A percentile compares a stretch with the other conserved stretches of the same genome.
Evolutionary conservation across 2,888 invertebrate genomes (phyloP).

Genomic region (Dusona sp.): DNA sequence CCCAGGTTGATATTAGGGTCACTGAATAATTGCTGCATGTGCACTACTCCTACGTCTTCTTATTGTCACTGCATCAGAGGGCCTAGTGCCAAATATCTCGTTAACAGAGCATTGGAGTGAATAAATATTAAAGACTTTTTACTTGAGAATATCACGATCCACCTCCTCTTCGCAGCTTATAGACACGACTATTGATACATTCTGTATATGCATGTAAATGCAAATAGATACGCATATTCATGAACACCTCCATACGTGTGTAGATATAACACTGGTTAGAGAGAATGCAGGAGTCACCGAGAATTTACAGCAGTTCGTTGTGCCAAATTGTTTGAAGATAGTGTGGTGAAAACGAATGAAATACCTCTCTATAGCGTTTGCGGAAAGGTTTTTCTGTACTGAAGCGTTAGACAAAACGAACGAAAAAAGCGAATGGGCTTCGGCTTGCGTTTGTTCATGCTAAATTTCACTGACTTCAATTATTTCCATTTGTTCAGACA

Average conservation of each 20-base stretch:
- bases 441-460: slow-evolving; percentile 13
- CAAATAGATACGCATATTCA: background rate
- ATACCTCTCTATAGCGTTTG: slow-evolving; percentile 3
- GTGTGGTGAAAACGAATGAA: slow-evolving; percentile 21
- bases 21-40: background rate
- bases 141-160: background rate
- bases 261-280: background rate
- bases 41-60: background rate
- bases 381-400: slow-evolving; percentile 13
- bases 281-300: slow-evolving; percentile 17
- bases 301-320: slow-evolving; percentile 27
- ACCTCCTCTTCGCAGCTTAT: background rate
- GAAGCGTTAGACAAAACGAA: slow-evolving; percentile 4
- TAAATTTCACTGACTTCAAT: slow-evolving; percentile 28
- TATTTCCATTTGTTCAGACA: slow-evolving; percentile 5
- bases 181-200: slow-evolving; percentile 1
- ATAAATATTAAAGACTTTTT: background rate
- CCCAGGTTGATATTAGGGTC: background rate
- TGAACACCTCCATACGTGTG: background rate
- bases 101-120: background rate
- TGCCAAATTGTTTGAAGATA: slow-evolving; percentile 22
- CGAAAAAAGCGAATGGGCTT: slow-evolving; percentile 1
- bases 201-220: background rate
- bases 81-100: too few species aligned
- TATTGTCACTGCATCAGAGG: background rate